A percentile compares a stretch with the other conserved stretches of the same genome.
These are phyloP conservation scores for Siphonodentalium dalli DNA, from an alignment of 2,888 invertebrate species.

Conservation along the genomic window DNA sequence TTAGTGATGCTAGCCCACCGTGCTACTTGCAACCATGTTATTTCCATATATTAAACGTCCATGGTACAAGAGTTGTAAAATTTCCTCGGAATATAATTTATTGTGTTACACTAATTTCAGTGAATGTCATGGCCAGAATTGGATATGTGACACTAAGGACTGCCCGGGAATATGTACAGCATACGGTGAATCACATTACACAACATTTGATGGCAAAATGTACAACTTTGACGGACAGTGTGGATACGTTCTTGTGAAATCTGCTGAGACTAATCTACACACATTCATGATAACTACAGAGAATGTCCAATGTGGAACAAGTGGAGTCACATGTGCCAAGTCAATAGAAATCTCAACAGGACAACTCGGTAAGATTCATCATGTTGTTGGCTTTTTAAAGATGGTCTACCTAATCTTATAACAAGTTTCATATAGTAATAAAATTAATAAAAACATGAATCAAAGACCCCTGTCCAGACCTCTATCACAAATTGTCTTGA, in stretches of 20 bases:
- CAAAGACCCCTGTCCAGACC: too few species aligned
- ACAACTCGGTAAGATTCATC: slow-evolving; percentile 33
- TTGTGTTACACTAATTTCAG: slow-evolving; percentile 32
- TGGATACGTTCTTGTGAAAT: slow-evolving; percentile 79
- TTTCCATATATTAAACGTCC: neutral
- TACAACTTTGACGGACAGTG: slow-evolving; percentile 91
- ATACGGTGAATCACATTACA: slow-evolving; percentile 91
- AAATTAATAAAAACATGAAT: too few species aligned
- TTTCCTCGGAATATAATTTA: neutral
- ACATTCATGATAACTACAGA: slow-evolving; percentile 74
- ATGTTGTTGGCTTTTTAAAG: neutral
- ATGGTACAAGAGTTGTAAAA: neutral
- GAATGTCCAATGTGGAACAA: slow-evolving; percentile 86
- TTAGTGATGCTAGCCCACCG: too few species aligned
- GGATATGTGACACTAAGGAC: slow-evolving; percentile 78
- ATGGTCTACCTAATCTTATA: neutral
- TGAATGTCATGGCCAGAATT: slow-evolving; percentile 72
- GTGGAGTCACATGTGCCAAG: slow-evolving; percentile 88
- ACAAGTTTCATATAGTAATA: neutral
- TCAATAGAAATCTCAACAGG: slow-evolving; percentile 69
- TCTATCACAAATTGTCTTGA: too few species aligned
- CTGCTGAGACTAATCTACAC: slow-evolving; percentile 34
- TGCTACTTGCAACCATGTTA: neutral
- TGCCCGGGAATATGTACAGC: slow-evolving; percentile 78
- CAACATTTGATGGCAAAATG: slow-evolving; percentile 82